Conservation (phyloP, 35 echinoderm and acorn worm genomes). For the Ophioderma brevispina region DNA sequence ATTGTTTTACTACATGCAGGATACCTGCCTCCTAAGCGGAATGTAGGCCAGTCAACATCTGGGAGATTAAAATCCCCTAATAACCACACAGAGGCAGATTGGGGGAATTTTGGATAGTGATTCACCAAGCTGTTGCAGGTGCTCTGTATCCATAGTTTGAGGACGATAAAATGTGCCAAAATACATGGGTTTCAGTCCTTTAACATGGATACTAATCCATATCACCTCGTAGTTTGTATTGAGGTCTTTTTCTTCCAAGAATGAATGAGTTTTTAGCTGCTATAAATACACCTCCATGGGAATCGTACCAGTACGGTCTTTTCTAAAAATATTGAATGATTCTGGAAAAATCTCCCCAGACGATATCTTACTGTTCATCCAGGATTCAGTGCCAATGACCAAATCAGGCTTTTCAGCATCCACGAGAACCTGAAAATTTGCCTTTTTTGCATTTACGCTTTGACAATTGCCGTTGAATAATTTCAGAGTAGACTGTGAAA, state of each 20-base stretch:
- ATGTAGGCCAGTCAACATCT: slow-evolving; percentile 36
- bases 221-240: slow-evolving; percentile 27
- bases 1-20: slow-evolving; percentile 15
- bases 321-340: slow-evolving; percentile 38
- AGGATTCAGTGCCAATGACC: slow-evolving; percentile 27
- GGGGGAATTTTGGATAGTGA: neutral
- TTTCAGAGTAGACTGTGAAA: no score
- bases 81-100: neutral
- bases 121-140: neutral
- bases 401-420: slow-evolving; percentile 34
- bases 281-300: slow-evolving; percentile 32
- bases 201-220: slow-evolving; percentile 41
- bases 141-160: neutral
- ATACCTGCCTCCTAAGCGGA: slow-evolving; percentile 21
- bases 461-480: slow-evolving; percentile 55
- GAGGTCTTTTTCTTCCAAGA: slow-evolving; percentile 33
- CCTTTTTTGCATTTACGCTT: slow-evolving; percentile 19
- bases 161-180: slow-evolving; percentile 31
- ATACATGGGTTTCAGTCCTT: slow-evolving; percentile 51
- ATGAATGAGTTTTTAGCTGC: slow-evolving; percentile 14
- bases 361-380: slow-evolving; percentile 10
- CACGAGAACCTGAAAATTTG: slow-evolving; percentile 14
- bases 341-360: slow-evolving; percentile 38
- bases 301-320: slow-evolving; percentile 14
- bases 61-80: neutral